phyloP scores from a whole-genome alignment of 2,113 vertebrate species.

The Numida meleagris region DNA sequence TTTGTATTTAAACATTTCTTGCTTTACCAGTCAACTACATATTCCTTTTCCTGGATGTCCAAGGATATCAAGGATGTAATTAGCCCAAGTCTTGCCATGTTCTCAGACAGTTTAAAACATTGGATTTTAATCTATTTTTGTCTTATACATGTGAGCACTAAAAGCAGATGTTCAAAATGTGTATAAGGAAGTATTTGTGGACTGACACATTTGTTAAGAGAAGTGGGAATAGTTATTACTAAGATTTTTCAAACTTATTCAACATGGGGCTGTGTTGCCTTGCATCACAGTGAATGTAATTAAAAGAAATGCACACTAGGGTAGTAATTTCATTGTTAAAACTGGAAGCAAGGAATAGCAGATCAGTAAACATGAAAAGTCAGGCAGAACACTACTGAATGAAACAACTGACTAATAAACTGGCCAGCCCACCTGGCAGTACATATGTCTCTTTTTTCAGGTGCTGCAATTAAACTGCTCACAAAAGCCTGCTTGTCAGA shows the following conservation, averaged over 20 bases:
- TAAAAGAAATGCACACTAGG: background rate
- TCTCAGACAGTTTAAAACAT: accelerated
- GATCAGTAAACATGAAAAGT: background rate
- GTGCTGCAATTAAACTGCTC: background rate
- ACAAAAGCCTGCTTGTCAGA: background rate
- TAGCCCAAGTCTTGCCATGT: background rate
- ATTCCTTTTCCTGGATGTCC: background rate
- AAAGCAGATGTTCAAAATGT: background rate
- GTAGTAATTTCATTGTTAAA: background rate
- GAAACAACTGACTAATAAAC: background rate
- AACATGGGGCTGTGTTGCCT: background rate
- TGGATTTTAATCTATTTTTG: background rate
- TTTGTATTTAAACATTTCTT: background rate
- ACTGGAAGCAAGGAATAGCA: background rate
- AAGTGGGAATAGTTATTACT: background rate
- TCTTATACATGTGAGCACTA: background rate
- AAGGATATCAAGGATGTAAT: background rate
- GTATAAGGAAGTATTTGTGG: background rate
- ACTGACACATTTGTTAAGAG: background rate
- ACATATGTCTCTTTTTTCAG: background rate
- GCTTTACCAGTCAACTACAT: background rate
- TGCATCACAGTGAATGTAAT: background rate
- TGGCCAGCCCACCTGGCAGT: background rate
- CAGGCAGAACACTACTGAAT: background rate
- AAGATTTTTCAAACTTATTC: background rate